Percentiles rank a stretch among this genome's conserved stretches.
phyloP scores from a whole-genome alignment of 2,113 vertebrate species.

The Mobula hypostoma region DNA sequence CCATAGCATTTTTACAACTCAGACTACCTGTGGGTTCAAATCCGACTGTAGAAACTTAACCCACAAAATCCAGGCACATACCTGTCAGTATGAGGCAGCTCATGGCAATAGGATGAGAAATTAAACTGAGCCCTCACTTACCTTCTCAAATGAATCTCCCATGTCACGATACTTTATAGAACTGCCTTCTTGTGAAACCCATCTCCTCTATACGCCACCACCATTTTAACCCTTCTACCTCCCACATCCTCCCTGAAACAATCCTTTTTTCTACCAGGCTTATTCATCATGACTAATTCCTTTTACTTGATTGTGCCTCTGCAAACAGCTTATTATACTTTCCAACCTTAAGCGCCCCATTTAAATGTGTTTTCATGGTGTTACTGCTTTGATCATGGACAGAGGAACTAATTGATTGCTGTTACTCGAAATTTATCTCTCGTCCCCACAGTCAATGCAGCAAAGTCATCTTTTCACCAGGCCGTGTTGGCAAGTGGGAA shows the following conservation, averaged over 20 bases:
- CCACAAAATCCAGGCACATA: not conserved
- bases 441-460: not conserved
- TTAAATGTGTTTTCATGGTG: not conserved
- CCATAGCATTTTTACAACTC: not conserved
- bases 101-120: not conserved
- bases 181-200: not conserved
- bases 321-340: not conserved
- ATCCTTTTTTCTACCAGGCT: not conserved
- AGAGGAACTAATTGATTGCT: not conserved
- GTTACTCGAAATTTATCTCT: not conserved
- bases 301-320: not conserved
- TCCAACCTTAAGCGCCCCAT: not conserved
- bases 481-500: not conserved
- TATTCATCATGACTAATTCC: not conserved
- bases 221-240: not conserved
- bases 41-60: too few relatives aligned
- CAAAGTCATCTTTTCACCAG: not conserved
- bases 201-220: not conserved
- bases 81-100: not conserved
- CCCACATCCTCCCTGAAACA: not conserved
- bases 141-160: too few relatives aligned
- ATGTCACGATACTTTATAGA: too few relatives aligned
- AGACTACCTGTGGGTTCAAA: not conserved
- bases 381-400: not conserved
- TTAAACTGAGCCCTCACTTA: too few relatives aligned